Evolutionary conservation across 2,888 invertebrate genomes (phyloP).

Genomic region (Neuroscelio doddi): DNA sequence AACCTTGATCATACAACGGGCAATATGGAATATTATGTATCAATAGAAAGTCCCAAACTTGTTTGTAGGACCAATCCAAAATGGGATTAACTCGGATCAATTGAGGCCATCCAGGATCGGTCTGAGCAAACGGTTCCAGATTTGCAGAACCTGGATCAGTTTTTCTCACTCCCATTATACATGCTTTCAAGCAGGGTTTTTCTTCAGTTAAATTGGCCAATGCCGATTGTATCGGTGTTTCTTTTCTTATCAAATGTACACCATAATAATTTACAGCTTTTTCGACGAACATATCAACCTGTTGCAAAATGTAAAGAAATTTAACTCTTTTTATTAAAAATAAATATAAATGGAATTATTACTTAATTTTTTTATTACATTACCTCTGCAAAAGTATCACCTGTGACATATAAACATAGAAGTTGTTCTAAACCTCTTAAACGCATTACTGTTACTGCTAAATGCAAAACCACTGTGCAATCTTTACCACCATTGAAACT

Average conservation of each 20-base stretch:
- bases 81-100: conserved; percentile 91
- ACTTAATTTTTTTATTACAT: not conserved
- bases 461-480: conserved; percentile 92
- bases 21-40: conserved; percentile 90
- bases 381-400: conserved; percentile 86
- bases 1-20: conserved; percentile 90
- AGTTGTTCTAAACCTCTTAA: conserved; percentile 73
- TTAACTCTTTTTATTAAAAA: not conserved
- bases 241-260: conserved; percentile 79
- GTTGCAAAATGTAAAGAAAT: conserved; percentile 1
- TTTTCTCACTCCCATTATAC: conserved; percentile 92
- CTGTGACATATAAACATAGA: conserved; percentile 86
- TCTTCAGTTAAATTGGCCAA: conserved; percentile 77
- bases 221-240: conserved; percentile 82
- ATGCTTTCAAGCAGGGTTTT: conserved; percentile 81
- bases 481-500: conserved; percentile 99
- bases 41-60: conserved; percentile 93
- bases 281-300: conserved; percentile 86
- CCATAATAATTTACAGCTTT: conserved; percentile 81
- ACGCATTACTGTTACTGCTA: conserved; percentile 74
- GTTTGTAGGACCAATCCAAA: conserved; percentile 92
- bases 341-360: not conserved
- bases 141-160: conserved; percentile 88
- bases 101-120: conserved; percentile 93
- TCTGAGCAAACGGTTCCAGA: conserved; percentile 82